A percentile compares a stretch with the other conserved stretches of the same genome.
These are phyloP conservation scores for Catajapyx aquilonaris DNA, from an alignment of 1,140 invertebrate genomes.

Conservation along the genomic window DNA sequence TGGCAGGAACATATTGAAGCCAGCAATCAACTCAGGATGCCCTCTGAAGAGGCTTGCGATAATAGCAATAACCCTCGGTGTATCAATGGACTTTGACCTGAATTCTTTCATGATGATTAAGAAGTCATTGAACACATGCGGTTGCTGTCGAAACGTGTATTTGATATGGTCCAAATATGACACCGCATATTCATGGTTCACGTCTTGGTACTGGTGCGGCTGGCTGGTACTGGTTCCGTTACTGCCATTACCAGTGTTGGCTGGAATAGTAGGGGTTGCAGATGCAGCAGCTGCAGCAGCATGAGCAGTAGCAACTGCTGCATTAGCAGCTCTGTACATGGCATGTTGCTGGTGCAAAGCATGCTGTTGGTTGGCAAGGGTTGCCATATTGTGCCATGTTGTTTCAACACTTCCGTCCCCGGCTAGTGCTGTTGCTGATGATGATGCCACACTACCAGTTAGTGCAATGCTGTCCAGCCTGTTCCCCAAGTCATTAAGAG, in stretches of 20 bases:
- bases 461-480: no score
- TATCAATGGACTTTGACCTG: constrained; percentile 97
- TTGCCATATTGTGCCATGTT: neutral
- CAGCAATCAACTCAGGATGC: constrained; percentile 92
- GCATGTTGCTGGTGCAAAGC: neutral
- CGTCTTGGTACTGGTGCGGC: constrained; percentile 40
- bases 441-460: no score
- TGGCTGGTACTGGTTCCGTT: constrained; percentile 11
- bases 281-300: neutral
- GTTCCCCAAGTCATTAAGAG: no score
- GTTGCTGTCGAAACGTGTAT: constrained; percentile 89
- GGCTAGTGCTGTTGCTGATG: no score
- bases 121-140: constrained; percentile 98
- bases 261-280: neutral
- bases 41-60: constrained; percentile 94
- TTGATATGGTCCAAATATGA: constrained; percentile 98
- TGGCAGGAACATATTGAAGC: constrained; percentile 98
- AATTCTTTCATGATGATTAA: constrained; percentile 99
- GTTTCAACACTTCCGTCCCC: no score
- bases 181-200: constrained; percentile 93
- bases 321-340: neutral
- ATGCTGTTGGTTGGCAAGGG: neutral
- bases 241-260: neutral
- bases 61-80: constrained; percentile 89
- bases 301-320: neutral